Evolutionary conservation across 2,888 invertebrate species (phyloP), one percentile per base, ranked within the genome.

Genomic region (Mylabris sibirica): DNA sequence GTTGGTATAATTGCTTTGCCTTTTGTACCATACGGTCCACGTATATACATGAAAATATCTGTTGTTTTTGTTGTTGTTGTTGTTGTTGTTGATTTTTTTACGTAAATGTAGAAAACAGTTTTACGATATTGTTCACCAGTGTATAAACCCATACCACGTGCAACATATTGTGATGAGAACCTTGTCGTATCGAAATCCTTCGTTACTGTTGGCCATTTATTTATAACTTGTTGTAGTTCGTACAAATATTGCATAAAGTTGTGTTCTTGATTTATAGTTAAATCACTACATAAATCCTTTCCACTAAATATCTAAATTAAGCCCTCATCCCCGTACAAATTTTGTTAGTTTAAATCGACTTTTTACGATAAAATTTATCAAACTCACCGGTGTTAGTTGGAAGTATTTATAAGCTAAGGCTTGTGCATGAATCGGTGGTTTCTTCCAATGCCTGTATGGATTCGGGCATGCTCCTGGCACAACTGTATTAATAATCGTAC

Each of bases 391-490:
- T 74, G 86, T 84, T 73, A 90, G 86, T 77, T 88, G 89, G 74
- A 90, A 85, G 79, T 89, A 89, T 78, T 89, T 88, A 70, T 88
- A 88, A 44, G 89, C 89, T 62, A 90, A 86, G 6, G 87, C 84
- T 81, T 90, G 89, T 49, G 89, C 89, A 76, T 90, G 89, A 0
- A 85, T 85, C 0, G 88, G 88, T 0, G 88, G 86, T 69, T 82
- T 81, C 34, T 76, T 79, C 80, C 83, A 82, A 72, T 89, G 89
- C 34, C 82, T 76, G 63, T 83, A 81, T 0, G 85, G 84, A 4
- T 89, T 89, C 0, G 87, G 86, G 80, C 90, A 90, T 0, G 90
- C 88, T 66, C 89, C 90, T 0, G 90, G 89, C n/a, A 90, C 81
- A 0, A 87, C 87, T 8, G 87, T 84, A 74, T 90, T 89, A 65